Evolutionary conservation across 1,140 invertebrate species (phyloP).

Genomic region (Diabrotica undecimpunctata): DNA sequence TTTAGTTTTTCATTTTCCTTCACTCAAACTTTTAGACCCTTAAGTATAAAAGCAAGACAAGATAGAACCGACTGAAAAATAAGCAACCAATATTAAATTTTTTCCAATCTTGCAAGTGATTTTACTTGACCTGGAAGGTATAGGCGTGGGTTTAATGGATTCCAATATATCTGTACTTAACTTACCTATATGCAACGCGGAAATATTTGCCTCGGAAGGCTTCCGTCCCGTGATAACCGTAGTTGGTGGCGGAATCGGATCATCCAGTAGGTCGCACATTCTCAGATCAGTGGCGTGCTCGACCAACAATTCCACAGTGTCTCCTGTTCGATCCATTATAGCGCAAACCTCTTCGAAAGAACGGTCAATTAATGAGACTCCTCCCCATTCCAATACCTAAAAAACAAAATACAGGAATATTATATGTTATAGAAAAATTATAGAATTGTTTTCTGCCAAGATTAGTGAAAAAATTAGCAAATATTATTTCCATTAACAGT

Average conservation of each 20-base stretch:
- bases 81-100: too few relatives aligned
- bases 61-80: too few relatives aligned
- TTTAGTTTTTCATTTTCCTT: too few relatives aligned
- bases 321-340: conserved; percentile 79
- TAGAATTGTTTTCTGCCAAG: background rate
- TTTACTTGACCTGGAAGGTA: too few relatives aligned
- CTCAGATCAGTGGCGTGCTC: conserved; percentile 71
- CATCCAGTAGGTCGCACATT: conserved; percentile 64
- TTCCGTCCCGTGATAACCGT: conserved; percentile 30
- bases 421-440: too few relatives aligned
- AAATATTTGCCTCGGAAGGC: conserved; percentile 42
- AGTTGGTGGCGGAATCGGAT: conserved; percentile 47
- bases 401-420: conserved; percentile 41
- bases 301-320: conserved; percentile 77
- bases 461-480: too few relatives aligned
- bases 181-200: conserved; percentile 44
- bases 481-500: too few relatives aligned
- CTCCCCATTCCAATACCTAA: conserved; percentile 73
- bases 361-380: conserved; percentile 78
- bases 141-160: too few relatives aligned
- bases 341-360: conserved; percentile 86
- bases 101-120: too few relatives aligned
- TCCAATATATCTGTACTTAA: conserved; percentile 8
- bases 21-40: too few relatives aligned
- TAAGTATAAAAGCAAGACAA: too few relatives aligned